Evolutionary conservation across 2,888 invertebrate genomes (phyloP), one percentile per base, ranked within the genome.

Genomic region (Chrysomela aeneicollis): DNA sequence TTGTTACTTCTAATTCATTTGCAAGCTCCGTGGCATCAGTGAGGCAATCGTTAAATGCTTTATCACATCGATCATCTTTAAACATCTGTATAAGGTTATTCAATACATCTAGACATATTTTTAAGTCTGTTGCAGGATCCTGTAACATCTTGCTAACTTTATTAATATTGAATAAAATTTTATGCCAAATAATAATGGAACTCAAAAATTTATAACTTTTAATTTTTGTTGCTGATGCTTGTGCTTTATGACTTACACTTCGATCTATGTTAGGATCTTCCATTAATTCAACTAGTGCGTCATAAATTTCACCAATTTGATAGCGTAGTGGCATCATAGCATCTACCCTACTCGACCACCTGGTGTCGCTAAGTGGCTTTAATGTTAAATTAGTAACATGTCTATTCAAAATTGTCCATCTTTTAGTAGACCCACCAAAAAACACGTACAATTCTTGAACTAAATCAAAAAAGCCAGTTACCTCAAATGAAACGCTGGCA

Each of bases 401-500:
- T 15, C 37, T 21, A 1, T 8, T 19, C 12, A 42, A 22, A 19
- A 19, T 9, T 2, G 47, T 9, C 21, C 50, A 59, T 19, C 47
- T 49, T 50, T 59, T 30, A 5, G 18, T 19, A 35, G 47, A 21
- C 4, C 26, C 2, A 26, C 47, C 47, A 58, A 58, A 58, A 49
- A 22, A 58, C 26, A 47, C 47, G 32, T 50, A 30, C 17, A 59
- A 26, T 17, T 59, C 50, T 50, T 59, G 30, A 22, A 59, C 32
- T 47, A 30, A 22, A 59, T 50, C 19, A 50, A 49, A 59, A 59
- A 59, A 59, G 17, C 21, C 21, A 15, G 21, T 37, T 6, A 37
- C 35, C 8, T 26, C n/a, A 55, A 35, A 12, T 35, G 32, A 35
- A 18, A 55, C 35, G 10, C 50, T 50, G 18, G 32, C 17, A 17